A percentile compares a stretch with the other conserved stretches of the same genome.
Conservation (phyloP, 64 coral and sea anemone species). For the Pachyseris speciosa region DNA sequence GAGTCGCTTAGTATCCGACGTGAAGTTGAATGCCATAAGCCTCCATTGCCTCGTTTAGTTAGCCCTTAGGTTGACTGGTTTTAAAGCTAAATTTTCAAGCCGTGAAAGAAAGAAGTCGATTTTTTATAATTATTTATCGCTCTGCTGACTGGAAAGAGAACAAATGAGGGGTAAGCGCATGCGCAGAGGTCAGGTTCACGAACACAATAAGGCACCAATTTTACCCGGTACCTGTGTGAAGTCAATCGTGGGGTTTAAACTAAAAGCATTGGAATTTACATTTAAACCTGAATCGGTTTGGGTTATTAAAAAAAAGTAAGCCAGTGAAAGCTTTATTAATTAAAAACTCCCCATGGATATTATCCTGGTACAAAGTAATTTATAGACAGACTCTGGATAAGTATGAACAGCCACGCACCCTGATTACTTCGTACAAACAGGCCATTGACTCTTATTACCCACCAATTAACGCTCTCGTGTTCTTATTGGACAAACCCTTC, state of each 20-base stretch:
- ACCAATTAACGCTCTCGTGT: too few relatives aligned
- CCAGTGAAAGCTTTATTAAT: too few relatives aligned
- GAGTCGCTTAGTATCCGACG: conserved; percentile 81
- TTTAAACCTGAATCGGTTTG: too few relatives aligned
- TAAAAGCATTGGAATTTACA: neutral
- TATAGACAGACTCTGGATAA: neutral
- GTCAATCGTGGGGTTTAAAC: neutral
- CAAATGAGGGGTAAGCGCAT: neutral
- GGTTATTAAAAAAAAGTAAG: too few relatives aligned
- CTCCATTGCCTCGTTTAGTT: conserved; percentile 71
- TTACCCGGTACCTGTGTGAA: conserved; percentile 4
- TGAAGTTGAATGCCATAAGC: conserved; percentile 77
- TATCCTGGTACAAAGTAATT: too few relatives aligned
- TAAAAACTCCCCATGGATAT: too few relatives aligned
- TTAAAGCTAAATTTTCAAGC: neutral
- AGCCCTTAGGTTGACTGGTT: neutral
- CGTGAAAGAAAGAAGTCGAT: neutral
- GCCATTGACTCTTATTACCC: too few relatives aligned
- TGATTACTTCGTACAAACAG: too few relatives aligned
- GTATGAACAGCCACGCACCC: too few relatives aligned
- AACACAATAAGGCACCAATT: conserved; percentile 25
- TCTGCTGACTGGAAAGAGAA: neutral
- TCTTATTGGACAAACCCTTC: too few relatives aligned
- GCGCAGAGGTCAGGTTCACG: neutral
- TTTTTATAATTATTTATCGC: neutral